Base-by-base conservation (phyloP, 2,797 vertebrate genomes). In the Crypturellus tataupa region DNA sequence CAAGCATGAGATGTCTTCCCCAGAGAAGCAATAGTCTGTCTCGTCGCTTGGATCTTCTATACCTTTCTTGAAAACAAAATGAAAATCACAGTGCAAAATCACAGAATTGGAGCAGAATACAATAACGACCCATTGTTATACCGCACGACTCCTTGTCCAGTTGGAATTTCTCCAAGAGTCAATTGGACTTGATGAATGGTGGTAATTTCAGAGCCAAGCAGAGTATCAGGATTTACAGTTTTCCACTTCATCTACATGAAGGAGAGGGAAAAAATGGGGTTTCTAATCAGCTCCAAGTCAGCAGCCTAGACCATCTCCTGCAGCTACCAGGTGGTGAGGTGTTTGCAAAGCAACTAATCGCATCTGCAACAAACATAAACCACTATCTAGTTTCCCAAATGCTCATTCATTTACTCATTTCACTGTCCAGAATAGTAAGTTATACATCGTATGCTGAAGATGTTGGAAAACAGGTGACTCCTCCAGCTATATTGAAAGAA, bases 161-260 rank as follows among this genome's bases (percentile, higher is more conserved):
- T 64, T 94, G 89, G 72, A 79, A 87, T 71, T 60, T 55, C 37
- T 87, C 80, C 87, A 89, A 79, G 39, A 94, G 63, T 40, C 56
- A 68, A 33, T 53, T 91, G 83, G 53, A 49, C 39, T 42, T 87
- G 87, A 89, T 91, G 79, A 76, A 94, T 80, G 73, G 62, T 1
- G 1, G 42, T 77, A 68, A 92, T 91, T 96, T 89, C 81, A 63
- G 84, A 89, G 51, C 46, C 79, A 69, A 80, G 75, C 72, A n/a
- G 37, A 37, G 78, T 63, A 87, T 82, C 71, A 75, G 42, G 7
- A 33, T 51, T 10, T 78, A 18, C 71, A 80, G 63, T 88, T 95
- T 91, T 92, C 86, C 70, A 94, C 59, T 53, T 87, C 60, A 70
- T 72, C 35, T 80, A 13, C 13, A 5, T 40, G 70, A 18, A n/a